Evolutionary conservation across 2,113 vertebrate genomes (phyloP), one percentile per base, ranked within the genome.

Genomic region (Bolborhynchus lineola): DNA sequence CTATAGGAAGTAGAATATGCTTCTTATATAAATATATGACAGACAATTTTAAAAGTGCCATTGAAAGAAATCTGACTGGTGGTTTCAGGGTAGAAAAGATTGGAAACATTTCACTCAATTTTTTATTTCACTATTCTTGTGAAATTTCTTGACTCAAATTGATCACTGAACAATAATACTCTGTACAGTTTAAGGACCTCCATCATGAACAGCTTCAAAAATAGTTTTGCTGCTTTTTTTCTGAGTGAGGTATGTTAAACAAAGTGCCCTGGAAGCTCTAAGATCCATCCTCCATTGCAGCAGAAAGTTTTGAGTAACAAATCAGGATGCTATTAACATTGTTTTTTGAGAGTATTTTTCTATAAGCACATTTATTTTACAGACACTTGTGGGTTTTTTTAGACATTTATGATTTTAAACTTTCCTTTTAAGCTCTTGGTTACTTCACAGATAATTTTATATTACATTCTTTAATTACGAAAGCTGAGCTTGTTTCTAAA

Each of bases 381-480:
- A 39, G 33, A 35, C 8, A n/a, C 6, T 28, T 52, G 1, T 11
- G 5, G 0, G 1, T 0, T 13, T 16, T 21, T 37, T 50, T 28
- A 20, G 18, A 35, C 4, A 42, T 71, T 67, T 75, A 42, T 79
- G 8, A 49, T 68, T 71, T 81, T 47, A 64, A 81, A 7, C 6
- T 72, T 80, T 71, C 20, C 13, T 47, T 53, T 6, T 33, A 60
- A 68, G 12, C 3, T 89, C 86, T 79, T 60, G 9, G 25, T 42
- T 69, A 47, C 47, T 67, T 76, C 33, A 44, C 14, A 53, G 82
- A 88, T 33, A 60, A 37, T 44, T 68, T 80, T 16, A 5, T 55
- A 39, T 70, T 46, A 37, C 9, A 29, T 42, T 47, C 11, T 69
- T 68, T 20, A 42, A 0, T 69, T 69, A n/a, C 5, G 17, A 77